Evolutionary conservation across 2,113 vertebrate species (phyloP), one percentile per base, ranked within the genome.

Genomic region (Colistium nudipinnis): DNA sequence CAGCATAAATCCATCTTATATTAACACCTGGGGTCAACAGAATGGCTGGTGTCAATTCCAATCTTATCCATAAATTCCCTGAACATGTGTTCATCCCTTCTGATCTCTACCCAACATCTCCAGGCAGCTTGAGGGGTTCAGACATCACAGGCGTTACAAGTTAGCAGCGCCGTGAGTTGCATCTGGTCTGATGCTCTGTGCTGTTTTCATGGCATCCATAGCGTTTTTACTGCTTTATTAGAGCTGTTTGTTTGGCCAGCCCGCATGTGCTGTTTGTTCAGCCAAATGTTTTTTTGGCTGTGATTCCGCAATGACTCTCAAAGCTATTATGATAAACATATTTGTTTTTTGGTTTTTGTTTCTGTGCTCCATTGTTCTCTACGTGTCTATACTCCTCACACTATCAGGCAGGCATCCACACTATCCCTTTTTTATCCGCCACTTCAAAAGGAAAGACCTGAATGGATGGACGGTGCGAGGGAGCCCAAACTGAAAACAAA

Each of bases 151-250:
- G 52, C 48, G 45, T 72, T 64, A 60, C 61, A 54, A 22, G 76
- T 82, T 84, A 83, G 70, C 49, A 38, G 55, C 17, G 3, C 49
- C 38, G 7, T 27, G 59, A 31, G 59, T 69, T 66, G 45, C 84
- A 78, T 84, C 71, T 88, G 82, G 72, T 65, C 51, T 35, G 30
- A 70, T 60, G 69, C 31, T 64, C 6, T 16, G 55, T 22, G 43
- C 65, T 70, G 73, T 63, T 49, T 74, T 80, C 45, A 30, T 85
- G 66, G 55, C 76, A 81, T 87, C 80, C 27, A 27, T 28, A 61
- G 76, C 62, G 71, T 85, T 90, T 87, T 85, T 85, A 85, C 86
- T 61, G 70, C 67, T 73, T 78, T 75, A 72, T 90, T 86, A 84
- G 35, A 13, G 22, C 56, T 75, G 59, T 84, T 88, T 65, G 71